These are phyloP conservation scores for Tenualosa thibaudeaui DNA, from an alignment of 2,797 vertebrate genomes.

Conservation along the genomic window DNA sequence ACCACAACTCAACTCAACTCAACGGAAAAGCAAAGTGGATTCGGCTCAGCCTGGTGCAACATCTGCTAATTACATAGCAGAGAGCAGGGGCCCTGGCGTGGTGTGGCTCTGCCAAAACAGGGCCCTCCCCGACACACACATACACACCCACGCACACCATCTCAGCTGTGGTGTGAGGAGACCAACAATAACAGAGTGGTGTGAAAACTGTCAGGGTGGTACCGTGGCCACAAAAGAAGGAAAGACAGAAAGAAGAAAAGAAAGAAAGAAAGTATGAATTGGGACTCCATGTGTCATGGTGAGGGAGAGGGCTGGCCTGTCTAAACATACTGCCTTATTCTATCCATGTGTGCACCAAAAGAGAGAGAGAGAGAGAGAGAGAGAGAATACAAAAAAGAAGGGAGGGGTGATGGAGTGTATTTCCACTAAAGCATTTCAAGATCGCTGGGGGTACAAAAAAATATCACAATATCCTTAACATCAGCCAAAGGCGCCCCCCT, in stretches of 20 bases:
- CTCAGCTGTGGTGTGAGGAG: constrained; percentile 67
- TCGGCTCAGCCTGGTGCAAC: constrained; percentile 60
- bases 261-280: constrained; percentile 42
- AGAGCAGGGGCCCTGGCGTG: constrained; percentile 37
- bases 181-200: constrained; percentile 60
- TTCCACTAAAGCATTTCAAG: constrained; percentile 39
- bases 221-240: constrained; percentile 3
- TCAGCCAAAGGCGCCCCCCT: constrained; percentile 60
- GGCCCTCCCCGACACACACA: background rate
- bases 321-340: constrained; percentile 71
- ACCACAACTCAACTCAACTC: background rate
- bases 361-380: constrained; percentile 53
- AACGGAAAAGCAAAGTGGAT: no score
- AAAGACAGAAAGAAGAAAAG: background rate
- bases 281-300: background rate
- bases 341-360: constrained; percentile 64
- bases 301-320: constrained; percentile 63
- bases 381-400: background rate
- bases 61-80: constrained; percentile 76
- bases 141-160: background rate
- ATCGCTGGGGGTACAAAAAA: constrained; percentile 54
- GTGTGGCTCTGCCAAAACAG: background rate
- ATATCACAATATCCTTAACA: constrained; percentile 68
- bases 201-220: constrained; percentile 41
- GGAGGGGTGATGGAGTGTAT: background rate